Base-by-base conservation (phyloP, 2,113 vertebrate genomes). In the Gila orcuttii region DNA sequence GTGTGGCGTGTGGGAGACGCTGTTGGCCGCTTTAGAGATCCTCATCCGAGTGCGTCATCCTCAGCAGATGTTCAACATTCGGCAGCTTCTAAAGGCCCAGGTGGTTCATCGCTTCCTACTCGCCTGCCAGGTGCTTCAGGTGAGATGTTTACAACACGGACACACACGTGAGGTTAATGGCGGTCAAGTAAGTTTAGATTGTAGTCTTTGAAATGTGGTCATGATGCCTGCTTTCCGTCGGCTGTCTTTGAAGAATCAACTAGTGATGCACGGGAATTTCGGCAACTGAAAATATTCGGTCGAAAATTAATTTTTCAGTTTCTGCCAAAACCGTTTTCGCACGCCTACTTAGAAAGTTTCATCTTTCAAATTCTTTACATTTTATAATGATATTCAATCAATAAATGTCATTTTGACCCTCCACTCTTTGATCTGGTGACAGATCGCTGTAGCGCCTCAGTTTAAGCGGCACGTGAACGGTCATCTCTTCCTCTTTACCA, bases 61-160 rank as follows among this genome's bases (percentile, higher is more conserved):
- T 15, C 94, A 97, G 28, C 97, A 99, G 92, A 93, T 96, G 88
- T 98, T 98, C 90, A 99, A 99, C 71, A 96, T 99, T 64, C 95
- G 95, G 50, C 98, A 99, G 93, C 92, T 99, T 0, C 91, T 99
- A 78, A 98, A 96, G 79, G 97, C 97, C 17, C 95, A 92, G 90
- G 95, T 98, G 13, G 97, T 99, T 19, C 96, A 98, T 88, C 97
- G 95, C 78, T 98, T 99, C 91, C 94, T 99, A 39, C 94, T 97
- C 81, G 97, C 96, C 39, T 99, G 97, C 85, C 98, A 99, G 89
- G 97, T 99, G 90, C 92, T 99, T 82, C 98, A 99, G 97, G 98
- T 98, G 94, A 64, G 86, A 52, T 55, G 3, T 19, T 79, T 39
- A n/a, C 60, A 62, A 6, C 33, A 42, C 28, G 12, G 19, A 71